These are phyloP conservation scores for Epirrhoe alternata DNA, from an alignment of 2,888 invertebrate genomes.

Conservation along the genomic window DNA sequence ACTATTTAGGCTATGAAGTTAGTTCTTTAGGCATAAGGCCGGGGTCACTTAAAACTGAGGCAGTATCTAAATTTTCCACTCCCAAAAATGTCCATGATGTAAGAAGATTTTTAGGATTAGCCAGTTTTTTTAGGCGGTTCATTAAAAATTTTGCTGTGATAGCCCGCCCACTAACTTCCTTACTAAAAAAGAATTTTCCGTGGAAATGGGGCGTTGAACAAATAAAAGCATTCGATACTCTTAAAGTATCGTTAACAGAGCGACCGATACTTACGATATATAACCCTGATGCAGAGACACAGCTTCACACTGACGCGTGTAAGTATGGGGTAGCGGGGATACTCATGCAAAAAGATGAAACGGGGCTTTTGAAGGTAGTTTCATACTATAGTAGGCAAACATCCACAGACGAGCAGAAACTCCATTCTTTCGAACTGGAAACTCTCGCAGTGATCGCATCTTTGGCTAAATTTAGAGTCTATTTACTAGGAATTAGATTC, in stretches of 20 bases:
- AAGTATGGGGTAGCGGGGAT: background rate
- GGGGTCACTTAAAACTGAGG: background rate
- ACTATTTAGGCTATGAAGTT: constrained; percentile 2
- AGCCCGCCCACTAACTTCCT: background rate
- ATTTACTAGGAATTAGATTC: background rate
- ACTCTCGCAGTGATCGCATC: constrained; percentile 1
- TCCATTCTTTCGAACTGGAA: constrained; percentile 1
- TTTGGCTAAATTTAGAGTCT: background rate
- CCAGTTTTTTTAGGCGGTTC: constrained; percentile 3
- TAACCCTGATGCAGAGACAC: background rate
- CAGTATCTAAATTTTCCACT: background rate
- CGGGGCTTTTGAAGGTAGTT: background rate
- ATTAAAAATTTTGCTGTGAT: background rate
- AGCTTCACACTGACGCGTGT: constrained; percentile 4
- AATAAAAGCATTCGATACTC: background rate
- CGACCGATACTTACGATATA: background rate
- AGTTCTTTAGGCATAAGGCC: background rate
- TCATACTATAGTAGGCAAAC: constrained; percentile 3
- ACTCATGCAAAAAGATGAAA: background rate
- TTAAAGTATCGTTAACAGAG: background rate
- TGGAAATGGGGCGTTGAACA: background rate
- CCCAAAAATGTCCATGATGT: background rate
- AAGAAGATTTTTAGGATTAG: background rate
- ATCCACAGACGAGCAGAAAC: background rate
- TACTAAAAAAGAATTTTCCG: background rate